Percentiles rank a stretch among this genome's conserved stretches.
phyloP scores from a whole-genome alignment of 2,113 vertebrate genomes.

The Ursus arctos region DNA sequence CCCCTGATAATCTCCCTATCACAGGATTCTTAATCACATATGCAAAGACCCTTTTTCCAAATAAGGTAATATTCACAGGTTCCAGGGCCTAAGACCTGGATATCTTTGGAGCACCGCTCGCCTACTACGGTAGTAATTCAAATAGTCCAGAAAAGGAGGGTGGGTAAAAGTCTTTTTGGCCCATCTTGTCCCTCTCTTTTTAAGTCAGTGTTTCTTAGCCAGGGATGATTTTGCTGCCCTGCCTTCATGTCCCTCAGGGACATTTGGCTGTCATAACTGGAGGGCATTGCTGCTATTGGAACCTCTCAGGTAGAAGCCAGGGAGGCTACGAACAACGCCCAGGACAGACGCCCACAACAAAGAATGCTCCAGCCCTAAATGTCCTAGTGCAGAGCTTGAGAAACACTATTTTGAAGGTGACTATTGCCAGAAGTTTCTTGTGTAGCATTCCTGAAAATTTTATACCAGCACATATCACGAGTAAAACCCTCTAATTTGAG shows the following conservation, averaged over 20 bases:
- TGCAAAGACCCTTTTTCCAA: background rate
- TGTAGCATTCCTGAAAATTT: background rate
- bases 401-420: background rate
- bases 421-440: background rate
- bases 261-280: background rate
- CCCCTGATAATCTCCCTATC: background rate
- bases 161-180: background rate
- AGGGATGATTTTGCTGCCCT: background rate
- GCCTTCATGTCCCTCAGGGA: background rate
- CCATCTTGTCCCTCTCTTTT: background rate
- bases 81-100: background rate
- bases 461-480: background rate
- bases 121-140: background rate
- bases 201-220: background rate
- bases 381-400: background rate
- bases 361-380: background rate
- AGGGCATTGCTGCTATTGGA: background rate
- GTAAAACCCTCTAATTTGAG: background rate
- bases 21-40: background rate
- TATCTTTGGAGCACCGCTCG: background rate
- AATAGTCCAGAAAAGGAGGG: background rate
- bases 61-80: background rate
- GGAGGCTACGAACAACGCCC: background rate
- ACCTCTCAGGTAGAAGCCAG: background rate
- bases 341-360: background rate